Conservation (phyloP, 1,140 invertebrate genomes). For the Carposina sasakii region DNA sequence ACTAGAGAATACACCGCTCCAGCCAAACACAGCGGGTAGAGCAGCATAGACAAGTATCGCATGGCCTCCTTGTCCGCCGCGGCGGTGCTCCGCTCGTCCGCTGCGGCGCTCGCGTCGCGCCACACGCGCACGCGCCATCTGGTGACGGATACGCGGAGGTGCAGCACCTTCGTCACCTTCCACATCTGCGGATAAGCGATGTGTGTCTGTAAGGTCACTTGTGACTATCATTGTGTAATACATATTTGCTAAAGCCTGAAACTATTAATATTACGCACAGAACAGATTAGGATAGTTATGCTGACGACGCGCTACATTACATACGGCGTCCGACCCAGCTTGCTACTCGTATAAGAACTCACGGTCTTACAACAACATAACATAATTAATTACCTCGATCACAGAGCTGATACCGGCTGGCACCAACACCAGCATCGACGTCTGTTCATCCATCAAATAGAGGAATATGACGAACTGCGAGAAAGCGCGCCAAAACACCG, state of each 20-base stretch:
- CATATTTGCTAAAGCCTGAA: too few relatives aligned
- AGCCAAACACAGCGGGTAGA: constrained; percentile 91
- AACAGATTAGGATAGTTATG: too few relatives aligned
- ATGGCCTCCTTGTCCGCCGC: constrained; percentile 92
- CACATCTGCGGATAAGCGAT: too few relatives aligned
- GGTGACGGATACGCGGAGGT: constrained; percentile 76
- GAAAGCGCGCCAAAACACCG: constrained; percentile 93
- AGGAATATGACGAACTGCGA: constrained; percentile 95
- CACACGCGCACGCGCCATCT: constrained; percentile 61
- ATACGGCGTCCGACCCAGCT: too few relatives aligned
- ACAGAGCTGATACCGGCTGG: constrained; percentile 89
- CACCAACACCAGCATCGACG: constrained; percentile 91
- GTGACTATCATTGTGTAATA: too few relatives aligned
- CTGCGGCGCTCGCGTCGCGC: constrained; percentile 62
- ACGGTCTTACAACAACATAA: too few relatives aligned
- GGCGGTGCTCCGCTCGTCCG: constrained; percentile 86
- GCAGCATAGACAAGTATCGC: constrained; percentile 90
- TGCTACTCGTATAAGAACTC: too few relatives aligned
- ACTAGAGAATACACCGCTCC: constrained; percentile 94
- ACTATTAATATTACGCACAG: too few relatives aligned
- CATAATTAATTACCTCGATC: constrained; percentile 83
- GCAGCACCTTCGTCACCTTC: constrained; percentile 95
- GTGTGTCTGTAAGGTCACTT: too few relatives aligned
- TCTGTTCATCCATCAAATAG: constrained; percentile 94
- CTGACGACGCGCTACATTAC: too few relatives aligned